Conservation (phyloP, 2,797 vertebrate species). For the Psittacula derbiana region DNA sequence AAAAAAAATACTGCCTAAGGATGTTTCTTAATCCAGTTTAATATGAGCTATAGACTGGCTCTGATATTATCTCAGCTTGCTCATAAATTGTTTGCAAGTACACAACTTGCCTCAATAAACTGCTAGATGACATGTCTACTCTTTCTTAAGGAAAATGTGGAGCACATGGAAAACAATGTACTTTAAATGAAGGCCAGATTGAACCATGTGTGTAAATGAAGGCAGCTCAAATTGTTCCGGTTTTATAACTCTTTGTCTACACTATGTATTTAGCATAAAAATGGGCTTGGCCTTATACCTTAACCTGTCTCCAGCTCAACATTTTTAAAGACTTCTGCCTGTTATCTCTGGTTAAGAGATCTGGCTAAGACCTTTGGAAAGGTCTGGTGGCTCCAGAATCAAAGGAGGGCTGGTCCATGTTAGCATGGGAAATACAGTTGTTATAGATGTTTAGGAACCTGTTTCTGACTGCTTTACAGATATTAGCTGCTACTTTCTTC, state of each 20-base stretch:
- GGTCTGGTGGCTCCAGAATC: neutral
- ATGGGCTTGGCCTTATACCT: neutral
- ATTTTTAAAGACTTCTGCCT: neutral
- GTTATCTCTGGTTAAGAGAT: neutral
- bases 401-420: neutral
- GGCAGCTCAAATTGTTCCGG: neutral
- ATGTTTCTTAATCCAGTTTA: constrained; percentile 1
- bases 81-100: constrained; percentile 21
- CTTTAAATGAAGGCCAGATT: neutral
- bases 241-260: neutral
- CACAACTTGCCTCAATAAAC: neutral
- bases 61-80: neutral
- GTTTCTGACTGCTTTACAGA: neutral
- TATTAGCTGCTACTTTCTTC: neutral
- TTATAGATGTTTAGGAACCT: neutral
- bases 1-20: neutral
- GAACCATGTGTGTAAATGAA: neutral
- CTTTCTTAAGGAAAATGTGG: neutral
- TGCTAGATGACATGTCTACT: neutral
- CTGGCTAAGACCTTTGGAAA: neutral
- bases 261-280: neutral
- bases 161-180: neutral
- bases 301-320: neutral
- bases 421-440: neutral
- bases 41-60: neutral